Percentiles rank a stretch among this genome's conserved stretches.
These are phyloP conservation scores for Aldrovandia affinis DNA, from an alignment of 2,797 vertebrate genomes.

Conservation along the genomic window DNA sequence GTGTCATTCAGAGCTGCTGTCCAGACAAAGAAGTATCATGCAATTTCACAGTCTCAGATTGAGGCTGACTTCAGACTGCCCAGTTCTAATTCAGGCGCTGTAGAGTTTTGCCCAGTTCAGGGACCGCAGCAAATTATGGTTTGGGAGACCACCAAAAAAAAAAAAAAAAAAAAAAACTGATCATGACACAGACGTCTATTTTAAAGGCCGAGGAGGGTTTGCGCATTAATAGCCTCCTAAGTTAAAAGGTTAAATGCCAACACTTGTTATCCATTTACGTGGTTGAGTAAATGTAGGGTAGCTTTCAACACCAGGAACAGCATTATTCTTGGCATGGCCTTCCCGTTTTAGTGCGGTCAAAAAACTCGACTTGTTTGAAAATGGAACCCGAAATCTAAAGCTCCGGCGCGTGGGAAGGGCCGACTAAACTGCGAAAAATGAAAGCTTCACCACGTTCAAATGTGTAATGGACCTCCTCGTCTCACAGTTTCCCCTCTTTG, in stretches of 20 bases:
- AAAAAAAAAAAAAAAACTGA: background rate
- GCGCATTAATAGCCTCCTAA: background rate
- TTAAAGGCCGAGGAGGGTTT: background rate
- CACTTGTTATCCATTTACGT: conserved; percentile 26
- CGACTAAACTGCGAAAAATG: background rate
- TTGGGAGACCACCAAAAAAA: background rate
- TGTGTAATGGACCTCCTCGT: background rate
- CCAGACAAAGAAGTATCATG: background rate
- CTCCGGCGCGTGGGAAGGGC: background rate
- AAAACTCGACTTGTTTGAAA: background rate
- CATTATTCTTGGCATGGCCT: conserved; percentile 19
- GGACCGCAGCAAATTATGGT: background rate
- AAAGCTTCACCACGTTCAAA: background rate
- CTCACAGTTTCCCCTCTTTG: background rate
- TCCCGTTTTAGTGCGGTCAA: conserved; percentile 27
- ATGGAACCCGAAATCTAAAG: background rate
- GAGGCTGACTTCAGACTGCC: background rate
- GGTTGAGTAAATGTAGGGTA: background rate
- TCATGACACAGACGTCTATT: conserved; percentile 1
- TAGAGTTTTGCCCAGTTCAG: background rate
- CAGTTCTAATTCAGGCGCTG: background rate
- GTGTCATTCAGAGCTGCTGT: background rate
- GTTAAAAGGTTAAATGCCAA: conserved; percentile 17
- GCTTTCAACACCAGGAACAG: background rate
- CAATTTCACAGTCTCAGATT: background rate